Percentiles rank a stretch among this genome's conserved stretches.
Evolutionary conservation across 1,140 invertebrate species (phyloP).

Genomic region (Limonius californicus): DNA sequence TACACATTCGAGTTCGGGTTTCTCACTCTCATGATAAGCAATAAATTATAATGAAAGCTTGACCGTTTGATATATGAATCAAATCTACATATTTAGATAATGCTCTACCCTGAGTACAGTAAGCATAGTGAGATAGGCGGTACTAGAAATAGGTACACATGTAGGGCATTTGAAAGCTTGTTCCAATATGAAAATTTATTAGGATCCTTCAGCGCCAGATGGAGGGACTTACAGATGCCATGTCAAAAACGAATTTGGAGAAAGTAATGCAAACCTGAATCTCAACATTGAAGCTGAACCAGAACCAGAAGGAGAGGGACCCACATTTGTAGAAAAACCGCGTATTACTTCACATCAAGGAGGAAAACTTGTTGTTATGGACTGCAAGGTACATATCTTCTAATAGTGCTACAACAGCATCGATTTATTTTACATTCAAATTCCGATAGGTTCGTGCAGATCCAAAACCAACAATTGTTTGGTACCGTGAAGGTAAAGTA

Average conservation of each 20-base stretch:
- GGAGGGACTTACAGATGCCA: slow-evolving; percentile 97
- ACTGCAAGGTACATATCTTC: slow-evolving; percentile 63
- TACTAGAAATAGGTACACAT: too few relatives aligned
- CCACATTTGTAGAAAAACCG: slow-evolving; percentile 98
- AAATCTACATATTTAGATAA: too few relatives aligned
- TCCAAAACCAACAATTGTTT: slow-evolving; percentile 90
- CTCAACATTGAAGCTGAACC: slow-evolving; percentile 95
- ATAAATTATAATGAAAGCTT: too few relatives aligned
- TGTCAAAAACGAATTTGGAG: slow-evolving; percentile 94
- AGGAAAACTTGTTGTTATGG: slow-evolving; percentile 96
- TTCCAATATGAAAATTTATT: slow-evolving; percentile 35
- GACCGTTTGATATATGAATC: too few relatives aligned
- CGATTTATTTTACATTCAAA: neutral
- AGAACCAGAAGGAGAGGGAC: slow-evolving; percentile 88
- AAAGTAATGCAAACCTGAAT: slow-evolving; percentile 97
- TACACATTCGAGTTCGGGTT: too few relatives aligned
- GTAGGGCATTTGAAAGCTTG: too few relatives aligned
- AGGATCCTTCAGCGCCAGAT: slow-evolving; percentile 92
- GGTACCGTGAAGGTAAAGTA: slow-evolving; percentile 79
- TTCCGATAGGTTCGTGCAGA: slow-evolving; percentile 74
- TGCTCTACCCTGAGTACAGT: too few relatives aligned
- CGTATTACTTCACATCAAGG: slow-evolving; percentile 90
- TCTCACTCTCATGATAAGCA: too few relatives aligned
- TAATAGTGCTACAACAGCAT: neutral
- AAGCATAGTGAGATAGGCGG: too few relatives aligned